Percentiles rank a stretch among this genome's conserved stretches.
Conservation (phyloP, 2,113 vertebrate species). For the Beaufortia kweichowensis region DNA sequence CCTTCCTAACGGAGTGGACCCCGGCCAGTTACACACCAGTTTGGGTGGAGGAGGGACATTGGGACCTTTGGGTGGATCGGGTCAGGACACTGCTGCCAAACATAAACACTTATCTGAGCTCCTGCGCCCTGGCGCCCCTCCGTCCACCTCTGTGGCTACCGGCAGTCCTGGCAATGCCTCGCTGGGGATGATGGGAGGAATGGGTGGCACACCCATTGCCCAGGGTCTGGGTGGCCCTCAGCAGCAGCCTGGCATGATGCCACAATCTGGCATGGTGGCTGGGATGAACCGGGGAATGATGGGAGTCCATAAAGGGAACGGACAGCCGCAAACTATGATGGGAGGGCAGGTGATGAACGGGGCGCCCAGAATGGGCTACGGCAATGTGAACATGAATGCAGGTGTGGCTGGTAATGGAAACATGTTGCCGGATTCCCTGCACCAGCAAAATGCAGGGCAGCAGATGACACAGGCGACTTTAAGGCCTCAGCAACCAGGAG, state of each 20-base stretch:
- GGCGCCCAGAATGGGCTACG: constrained; percentile 88
- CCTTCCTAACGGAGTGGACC: constrained; percentile 87
- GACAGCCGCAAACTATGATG: constrained; percentile 74
- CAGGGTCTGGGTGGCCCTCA: constrained; percentile 69
- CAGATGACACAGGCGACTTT: constrained; percentile 80
- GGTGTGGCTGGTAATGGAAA: constrained; percentile 82
- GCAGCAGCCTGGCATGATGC: constrained; percentile 81
- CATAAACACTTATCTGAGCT: constrained; percentile 98
- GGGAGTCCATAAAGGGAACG: constrained; percentile 70
- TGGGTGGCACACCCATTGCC: constrained; percentile 60
- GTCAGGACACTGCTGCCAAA: constrained; percentile 93
- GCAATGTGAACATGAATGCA: constrained; percentile 65
- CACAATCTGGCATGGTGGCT: constrained; percentile 70
- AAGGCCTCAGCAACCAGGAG: constrained; percentile 86
- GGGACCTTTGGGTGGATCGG: constrained; percentile 62
- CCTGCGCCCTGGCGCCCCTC: constrained; percentile 79
- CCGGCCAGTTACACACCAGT: constrained; percentile 87
- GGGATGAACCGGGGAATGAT: constrained; percentile 72
- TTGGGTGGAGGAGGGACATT: constrained; percentile 71
- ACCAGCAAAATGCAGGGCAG: constrained; percentile 69
- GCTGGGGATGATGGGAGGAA: constrained; percentile 69
- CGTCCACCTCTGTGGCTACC: constrained; percentile 73
- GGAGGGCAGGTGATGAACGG: constrained; percentile 91
- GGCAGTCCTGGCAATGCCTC: constrained; percentile 68
- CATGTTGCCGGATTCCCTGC: constrained; percentile 85